phyloP scores from a whole-genome alignment of 2,888 invertebrate species.

The Lasioglossum marginatum region DNA sequence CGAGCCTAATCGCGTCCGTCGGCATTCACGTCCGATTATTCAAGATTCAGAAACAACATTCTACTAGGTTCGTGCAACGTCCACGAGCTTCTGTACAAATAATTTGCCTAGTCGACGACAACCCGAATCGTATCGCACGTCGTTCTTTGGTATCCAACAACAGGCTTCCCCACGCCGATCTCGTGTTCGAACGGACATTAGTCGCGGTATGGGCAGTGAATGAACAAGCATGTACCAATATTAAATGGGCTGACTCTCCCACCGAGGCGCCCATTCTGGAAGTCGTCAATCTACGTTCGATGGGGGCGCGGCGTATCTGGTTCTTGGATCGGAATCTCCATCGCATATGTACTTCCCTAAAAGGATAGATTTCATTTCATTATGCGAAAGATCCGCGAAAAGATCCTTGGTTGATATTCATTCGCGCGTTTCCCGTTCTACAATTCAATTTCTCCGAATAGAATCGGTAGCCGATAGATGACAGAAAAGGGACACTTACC shows the following conservation, averaged over 20 bases:
- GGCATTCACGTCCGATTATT: not conserved
- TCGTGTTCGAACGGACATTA: conserved; percentile 66
- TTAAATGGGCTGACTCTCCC: conserved; percentile 79
- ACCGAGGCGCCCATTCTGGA: conserved; percentile 79
- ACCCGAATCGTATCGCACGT: conserved; percentile 47
- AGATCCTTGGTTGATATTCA: too few relatives aligned
- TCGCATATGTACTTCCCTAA: conserved; percentile 93
- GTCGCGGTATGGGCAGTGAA: conserved; percentile 78
- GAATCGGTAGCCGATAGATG: too few relatives aligned
- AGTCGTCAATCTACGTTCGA: conserved; percentile 80
- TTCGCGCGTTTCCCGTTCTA: too few relatives aligned
- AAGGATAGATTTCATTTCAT: conserved; percentile 48
- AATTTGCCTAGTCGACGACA: conserved; percentile 27
- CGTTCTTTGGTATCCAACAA: conserved; percentile 75
- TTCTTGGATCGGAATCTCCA: conserved; percentile 87
- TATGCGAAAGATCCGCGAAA: too few relatives aligned
- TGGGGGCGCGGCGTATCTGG: conserved; percentile 85
- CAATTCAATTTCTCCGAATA: too few relatives aligned
- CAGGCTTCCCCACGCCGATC: conserved; percentile 59
- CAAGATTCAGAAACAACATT: conserved; percentile 20
- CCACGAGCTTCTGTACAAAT: conserved; percentile 42
- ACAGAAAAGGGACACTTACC: conserved; percentile 86
- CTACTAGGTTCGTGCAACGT: conserved; percentile 18
- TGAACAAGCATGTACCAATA: conserved; percentile 72
- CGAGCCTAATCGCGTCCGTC: not conserved